phyloP scores from a whole-genome alignment of 2,113 vertebrate genomes.

The Anarhynchus alexandrinus region DNA sequence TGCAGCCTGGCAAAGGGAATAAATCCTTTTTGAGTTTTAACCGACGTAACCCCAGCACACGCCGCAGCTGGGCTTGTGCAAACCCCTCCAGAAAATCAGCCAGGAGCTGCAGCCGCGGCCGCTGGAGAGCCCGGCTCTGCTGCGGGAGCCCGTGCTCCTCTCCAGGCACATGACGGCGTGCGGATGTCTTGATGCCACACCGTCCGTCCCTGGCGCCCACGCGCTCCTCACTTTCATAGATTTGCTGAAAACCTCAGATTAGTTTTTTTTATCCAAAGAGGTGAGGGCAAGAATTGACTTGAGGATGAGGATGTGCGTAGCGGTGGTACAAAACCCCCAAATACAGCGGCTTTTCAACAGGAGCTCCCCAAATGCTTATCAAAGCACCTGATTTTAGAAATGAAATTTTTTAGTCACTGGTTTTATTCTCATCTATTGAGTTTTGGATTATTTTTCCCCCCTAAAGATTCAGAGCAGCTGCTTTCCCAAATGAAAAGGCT shows the following conservation, averaged over 20 bases:
- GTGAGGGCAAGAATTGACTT: neutral
- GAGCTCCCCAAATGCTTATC: neutral
- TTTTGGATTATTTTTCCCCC: neutral
- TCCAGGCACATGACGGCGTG: rapidly evolving
- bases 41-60: neutral
- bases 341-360: neutral
- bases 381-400: neutral
- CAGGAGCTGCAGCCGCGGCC: rapidly evolving
- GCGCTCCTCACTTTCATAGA: rapidly evolving
- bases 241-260: neutral
- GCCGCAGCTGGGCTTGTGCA: rapidly evolving
- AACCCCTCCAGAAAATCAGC: neutral
- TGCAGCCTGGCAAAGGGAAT: neutral
- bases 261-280: neutral
- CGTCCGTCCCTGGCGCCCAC: neutral
- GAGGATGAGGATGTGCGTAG: neutral
- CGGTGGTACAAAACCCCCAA: neutral
- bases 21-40: neutral
- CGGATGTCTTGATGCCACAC: neutral
- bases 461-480: neutral
- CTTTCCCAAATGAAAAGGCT: neutral
- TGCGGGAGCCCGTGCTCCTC: neutral
- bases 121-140: neutral
- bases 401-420: rapidly evolving
- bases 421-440: neutral